These are phyloP conservation scores for Picathartes gymnocephalus DNA, from an alignment of 2,113 vertebrate genomes.

Conservation along the genomic window DNA sequence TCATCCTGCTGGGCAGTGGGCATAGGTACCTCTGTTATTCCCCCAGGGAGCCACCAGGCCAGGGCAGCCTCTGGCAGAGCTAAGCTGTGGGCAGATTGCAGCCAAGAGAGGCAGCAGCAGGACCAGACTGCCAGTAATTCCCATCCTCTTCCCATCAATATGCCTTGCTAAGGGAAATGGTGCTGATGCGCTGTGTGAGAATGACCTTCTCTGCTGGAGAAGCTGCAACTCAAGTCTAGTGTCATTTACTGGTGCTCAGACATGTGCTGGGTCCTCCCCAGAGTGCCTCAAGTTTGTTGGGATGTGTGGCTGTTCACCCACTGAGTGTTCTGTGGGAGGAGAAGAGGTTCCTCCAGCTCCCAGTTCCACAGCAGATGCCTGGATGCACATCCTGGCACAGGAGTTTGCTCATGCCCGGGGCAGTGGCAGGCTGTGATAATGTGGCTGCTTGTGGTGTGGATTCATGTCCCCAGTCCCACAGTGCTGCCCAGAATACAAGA, in stretches of 20 bases:
- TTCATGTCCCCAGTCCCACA: accelerated
- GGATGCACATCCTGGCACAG: neutral
- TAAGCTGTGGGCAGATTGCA: neutral
- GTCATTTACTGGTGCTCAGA: neutral
- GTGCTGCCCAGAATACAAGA: neutral
- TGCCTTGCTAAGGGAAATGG: neutral
- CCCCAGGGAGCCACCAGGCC: neutral
- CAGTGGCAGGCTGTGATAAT: accelerated
- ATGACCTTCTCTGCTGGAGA: neutral
- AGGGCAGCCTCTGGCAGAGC: neutral
- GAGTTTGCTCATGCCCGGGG: accelerated
- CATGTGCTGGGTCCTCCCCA: neutral
- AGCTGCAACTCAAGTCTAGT: neutral
- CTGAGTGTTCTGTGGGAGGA: neutral
- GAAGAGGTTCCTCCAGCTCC: neutral
- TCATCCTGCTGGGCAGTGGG: accelerated
- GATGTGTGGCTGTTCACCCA: neutral
- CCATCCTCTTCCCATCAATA: neutral
- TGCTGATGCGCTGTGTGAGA: neutral
- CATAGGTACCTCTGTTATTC: neutral
- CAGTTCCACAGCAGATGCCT: accelerated
- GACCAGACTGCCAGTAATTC: neutral
- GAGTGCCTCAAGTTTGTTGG: neutral
- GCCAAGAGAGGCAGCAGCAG: neutral
- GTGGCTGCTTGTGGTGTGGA: neutral